Conservation (phyloP, 2,888 invertebrate species). For the Dolichopus griseipennis region DNA sequence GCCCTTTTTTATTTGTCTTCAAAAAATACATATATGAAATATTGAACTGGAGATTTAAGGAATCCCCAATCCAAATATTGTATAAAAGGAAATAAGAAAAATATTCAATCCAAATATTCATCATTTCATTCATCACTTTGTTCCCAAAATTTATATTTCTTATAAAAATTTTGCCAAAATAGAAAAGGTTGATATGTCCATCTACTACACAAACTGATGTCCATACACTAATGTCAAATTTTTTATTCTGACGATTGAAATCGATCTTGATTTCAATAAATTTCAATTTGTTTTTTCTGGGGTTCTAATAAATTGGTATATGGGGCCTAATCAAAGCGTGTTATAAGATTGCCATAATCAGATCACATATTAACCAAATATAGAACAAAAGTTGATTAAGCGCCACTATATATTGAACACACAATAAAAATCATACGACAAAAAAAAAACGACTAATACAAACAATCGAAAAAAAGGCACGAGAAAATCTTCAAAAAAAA, state of each 20-base stretch:
- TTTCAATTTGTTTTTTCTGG: not conserved
- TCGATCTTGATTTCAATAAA: not conserved
- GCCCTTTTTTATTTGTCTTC: too few relatives aligned
- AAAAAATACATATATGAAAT: too few relatives aligned
- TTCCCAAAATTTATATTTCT: too few relatives aligned
- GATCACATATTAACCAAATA: not conserved
- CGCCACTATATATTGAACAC: not conserved
- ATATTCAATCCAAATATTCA: too few relatives aligned
- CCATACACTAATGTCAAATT: too few relatives aligned
- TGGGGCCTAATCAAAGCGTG: not conserved
- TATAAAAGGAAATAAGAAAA: too few relatives aligned
- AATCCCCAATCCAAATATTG: too few relatives aligned
- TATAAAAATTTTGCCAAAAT: not conserved
- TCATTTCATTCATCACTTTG: too few relatives aligned
- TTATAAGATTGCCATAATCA: not conserved
- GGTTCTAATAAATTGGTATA: too few relatives aligned
- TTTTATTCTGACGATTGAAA: not conserved
- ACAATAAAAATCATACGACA: not conserved
- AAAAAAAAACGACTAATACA: not conserved
- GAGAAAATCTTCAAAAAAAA: not conserved
- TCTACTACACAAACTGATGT: not conserved
- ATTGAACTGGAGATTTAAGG: too few relatives aligned
- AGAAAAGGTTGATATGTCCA: not conserved
- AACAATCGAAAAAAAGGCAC: not conserved
- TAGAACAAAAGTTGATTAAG: not conserved